A percentile compares a stretch with the other conserved stretches of the same genome.
Conservation (phyloP, 2,888 invertebrate species). For the Xestia rhomboidea region DNA sequence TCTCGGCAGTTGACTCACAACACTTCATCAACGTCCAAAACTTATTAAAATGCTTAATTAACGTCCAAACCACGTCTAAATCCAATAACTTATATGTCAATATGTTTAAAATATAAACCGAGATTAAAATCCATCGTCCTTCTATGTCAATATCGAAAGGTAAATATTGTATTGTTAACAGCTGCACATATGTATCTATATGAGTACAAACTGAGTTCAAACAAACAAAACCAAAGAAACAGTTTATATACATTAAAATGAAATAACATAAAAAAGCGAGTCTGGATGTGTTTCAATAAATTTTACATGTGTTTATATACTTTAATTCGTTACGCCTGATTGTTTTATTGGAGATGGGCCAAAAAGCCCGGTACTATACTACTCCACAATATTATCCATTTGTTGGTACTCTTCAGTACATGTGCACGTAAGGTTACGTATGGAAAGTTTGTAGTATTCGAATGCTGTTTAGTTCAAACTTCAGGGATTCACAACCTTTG, state of each 20-base stretch:
- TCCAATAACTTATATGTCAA: constrained; percentile 56
- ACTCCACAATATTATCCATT: constrained; percentile 63
- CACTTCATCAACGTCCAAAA: constrained; percentile 44
- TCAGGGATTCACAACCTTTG: constrained; percentile 44
- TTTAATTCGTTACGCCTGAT: constrained; percentile 82
- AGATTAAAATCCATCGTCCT: constrained; percentile 52
- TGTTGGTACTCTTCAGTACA: constrained; percentile 51
- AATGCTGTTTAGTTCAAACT: constrained; percentile 48
- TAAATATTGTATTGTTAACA: constrained; percentile 57
- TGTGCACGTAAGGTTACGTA: constrained; percentile 55
- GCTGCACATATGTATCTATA: constrained; percentile 32
- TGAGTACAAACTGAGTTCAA: constrained; percentile 67
- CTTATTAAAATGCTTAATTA: constrained; percentile 50
- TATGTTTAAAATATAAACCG: constrained; percentile 50
- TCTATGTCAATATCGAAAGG: constrained; percentile 48
- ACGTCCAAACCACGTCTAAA: constrained; percentile 28
- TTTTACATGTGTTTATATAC: constrained; percentile 79
- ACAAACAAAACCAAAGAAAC: constrained; percentile 75
- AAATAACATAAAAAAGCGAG: constrained; percentile 79
- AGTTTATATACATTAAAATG: constrained; percentile 72
- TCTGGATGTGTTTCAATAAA: constrained; percentile 81
- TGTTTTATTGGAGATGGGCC: constrained; percentile 85
- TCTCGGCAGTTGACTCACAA: constrained; percentile 28
- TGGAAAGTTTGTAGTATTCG: constrained; percentile 62
- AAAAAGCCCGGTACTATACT: constrained; percentile 78